Base-by-base conservation (phyloP, 2,113 vertebrate species). In the Terrapene triunguis region DNA sequence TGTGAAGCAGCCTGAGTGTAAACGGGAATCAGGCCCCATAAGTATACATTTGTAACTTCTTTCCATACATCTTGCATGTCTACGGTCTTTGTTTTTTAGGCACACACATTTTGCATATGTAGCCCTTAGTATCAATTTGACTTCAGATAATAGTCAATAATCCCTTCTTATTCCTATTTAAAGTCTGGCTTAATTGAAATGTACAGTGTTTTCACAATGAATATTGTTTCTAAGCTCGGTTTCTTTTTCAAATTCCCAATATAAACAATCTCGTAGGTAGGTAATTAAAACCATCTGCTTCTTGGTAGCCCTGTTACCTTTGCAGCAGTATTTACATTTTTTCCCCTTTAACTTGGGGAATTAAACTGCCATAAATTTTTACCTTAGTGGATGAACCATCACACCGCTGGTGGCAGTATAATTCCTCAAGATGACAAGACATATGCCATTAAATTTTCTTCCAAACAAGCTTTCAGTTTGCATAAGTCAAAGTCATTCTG, bases 241-340 rank as follows among this genome's bases (percentile, higher is more conserved):
- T 62, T 96, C 94, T 98, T 82, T 95, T 97, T 97, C 95, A 93
- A 98, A 98, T 97, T 98, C 97, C 95, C 97, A 97, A 57, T 95
- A 98, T 98, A 98, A 98, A 98, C 96, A 98, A 98, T 97, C 90
- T 94, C 97, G 95, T 96, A 98, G 98, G 96, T 96, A 98, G 97
- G 97, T 98, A 98, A 98, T 98, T 98, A 98, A 98, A 98, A 91
- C 97, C 98, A 98, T 98, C 97, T 98, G 98, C 94, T 98, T 97
- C 95, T 96, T 94, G 80, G 96, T 98, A 98, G 94, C 87, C 97
- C 96, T 86, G 94, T 97, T 98, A 97, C 97, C 97, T 98, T 98
- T 98, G 84, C 88, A 97, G 87, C 86, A 90, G 86, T 82, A 96
- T 96, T 94, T 95, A 96, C 90, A 87, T 97, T 96, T 94, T 95